phyloP scores from a whole-genome alignment of 1,140 invertebrate genomes.

The Cotesia vestalis region DNA sequence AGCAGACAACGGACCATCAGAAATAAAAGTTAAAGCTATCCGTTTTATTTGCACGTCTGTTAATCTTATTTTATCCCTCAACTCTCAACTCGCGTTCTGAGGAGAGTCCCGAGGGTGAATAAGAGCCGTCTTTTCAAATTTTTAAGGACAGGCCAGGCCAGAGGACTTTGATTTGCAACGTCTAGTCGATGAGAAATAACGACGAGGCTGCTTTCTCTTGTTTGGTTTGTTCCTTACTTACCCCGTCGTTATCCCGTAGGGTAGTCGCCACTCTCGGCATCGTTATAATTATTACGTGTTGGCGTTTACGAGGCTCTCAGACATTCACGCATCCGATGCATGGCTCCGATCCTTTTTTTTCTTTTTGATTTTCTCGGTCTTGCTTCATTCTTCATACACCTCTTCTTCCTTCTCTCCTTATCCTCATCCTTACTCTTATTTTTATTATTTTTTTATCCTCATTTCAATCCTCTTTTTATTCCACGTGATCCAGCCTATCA shows the following conservation, averaged over 20 bases:
- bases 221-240: constrained; percentile 9
- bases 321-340: background rate
- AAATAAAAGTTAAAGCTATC: too few relatives aligned
- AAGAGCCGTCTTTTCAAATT: background rate
- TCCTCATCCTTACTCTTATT: constrained; percentile 23
- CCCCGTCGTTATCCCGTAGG: constrained; percentile 38
- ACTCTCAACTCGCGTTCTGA: background rate
- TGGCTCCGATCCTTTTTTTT: background rate
- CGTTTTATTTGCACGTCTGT: too few relatives aligned
- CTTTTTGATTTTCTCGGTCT: constrained; percentile 3
- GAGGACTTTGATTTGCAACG: constrained; percentile 48
- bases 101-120: background rate
- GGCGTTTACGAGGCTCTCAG: constrained; percentile 57
- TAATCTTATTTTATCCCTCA: too few relatives aligned
- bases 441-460: constrained; percentile 37
- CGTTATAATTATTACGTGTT: constrained; percentile 63
- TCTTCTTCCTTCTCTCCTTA: background rate
- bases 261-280: constrained; percentile 38
- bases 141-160: background rate
- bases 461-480: constrained; percentile 26
- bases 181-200: constrained; percentile 46
- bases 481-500: constrained; percentile 30
- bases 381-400: background rate
- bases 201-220: constrained; percentile 25
- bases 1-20: too few relatives aligned